Conservation (phyloP, 2,113 vertebrate genomes). For the Poecilia latipinna region DNA sequence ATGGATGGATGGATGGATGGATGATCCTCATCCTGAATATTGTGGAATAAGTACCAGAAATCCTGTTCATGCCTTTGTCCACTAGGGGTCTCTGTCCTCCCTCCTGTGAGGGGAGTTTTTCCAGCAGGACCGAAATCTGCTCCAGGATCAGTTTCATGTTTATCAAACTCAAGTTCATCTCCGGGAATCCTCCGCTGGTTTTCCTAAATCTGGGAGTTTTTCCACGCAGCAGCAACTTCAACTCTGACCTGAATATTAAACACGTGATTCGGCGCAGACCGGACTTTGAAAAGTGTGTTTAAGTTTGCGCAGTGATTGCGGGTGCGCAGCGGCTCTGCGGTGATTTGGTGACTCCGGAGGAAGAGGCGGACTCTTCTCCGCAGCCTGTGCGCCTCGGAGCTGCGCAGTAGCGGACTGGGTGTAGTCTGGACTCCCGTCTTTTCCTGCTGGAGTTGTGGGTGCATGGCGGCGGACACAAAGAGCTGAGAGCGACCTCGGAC, state of each 20-base stretch:
- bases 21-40: too few relatives aligned
- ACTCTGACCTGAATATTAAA: not conserved
- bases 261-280: too few relatives aligned
- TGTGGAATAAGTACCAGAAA: not conserved
- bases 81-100: too few relatives aligned
- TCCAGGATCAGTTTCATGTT: not conserved
- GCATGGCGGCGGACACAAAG: conserved; percentile 76
- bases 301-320: not conserved
- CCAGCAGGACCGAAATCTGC: not conserved
- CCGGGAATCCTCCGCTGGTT: not conserved
- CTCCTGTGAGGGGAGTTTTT: too few relatives aligned
- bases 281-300: too few relatives aligned
- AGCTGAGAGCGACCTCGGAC: conserved; percentile 49
- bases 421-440: conserved; percentile 68
- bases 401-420: conserved; percentile 80
- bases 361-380: conserved; percentile 51
- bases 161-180: not conserved
- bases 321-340: not conserved
- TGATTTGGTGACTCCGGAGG: conserved; percentile 13
- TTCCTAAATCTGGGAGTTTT: not conserved
- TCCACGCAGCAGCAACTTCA: not conserved
- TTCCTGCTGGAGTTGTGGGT: conserved; percentile 63
- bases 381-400: conserved; percentile 41
- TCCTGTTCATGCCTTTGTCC: not conserved
- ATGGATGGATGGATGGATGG: too few relatives aligned